A percentile compares a stretch with the other conserved stretches of the same genome.
Conservation (phyloP, 2,888 invertebrate genomes). For the Lymantria dispar region DNA sequence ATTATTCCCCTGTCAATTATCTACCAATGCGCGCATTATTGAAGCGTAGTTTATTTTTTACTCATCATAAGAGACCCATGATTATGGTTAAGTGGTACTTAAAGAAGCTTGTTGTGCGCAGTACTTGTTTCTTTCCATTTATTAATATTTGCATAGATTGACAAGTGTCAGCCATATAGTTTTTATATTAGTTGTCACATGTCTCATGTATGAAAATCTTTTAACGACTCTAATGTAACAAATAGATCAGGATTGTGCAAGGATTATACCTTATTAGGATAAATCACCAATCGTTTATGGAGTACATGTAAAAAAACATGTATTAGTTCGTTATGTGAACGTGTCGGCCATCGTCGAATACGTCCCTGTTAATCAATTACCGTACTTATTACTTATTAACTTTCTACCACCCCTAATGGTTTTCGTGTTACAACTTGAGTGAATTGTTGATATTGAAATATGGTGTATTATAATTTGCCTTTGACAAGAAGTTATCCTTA, state of each 20-base stretch:
- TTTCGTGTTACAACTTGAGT: conserved; percentile 51
- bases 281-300: conserved; percentile 1
- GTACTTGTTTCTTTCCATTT: neutral
- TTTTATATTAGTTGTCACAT: conserved; percentile 3
- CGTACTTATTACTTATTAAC: conserved; percentile 58
- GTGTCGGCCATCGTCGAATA: conserved; percentile 18
- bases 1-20: conserved; percentile 1
- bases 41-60: neutral
- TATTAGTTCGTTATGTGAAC: conserved; percentile 1
- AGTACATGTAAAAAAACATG: conserved; percentile 1
- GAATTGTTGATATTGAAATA: conserved; percentile 44
- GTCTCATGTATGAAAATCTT: conserved; percentile 5
- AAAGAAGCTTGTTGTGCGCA: neutral
- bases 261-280: conserved; percentile 6
- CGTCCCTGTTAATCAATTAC: conserved; percentile 60
- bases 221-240: conserved; percentile 2
- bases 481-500: neutral
- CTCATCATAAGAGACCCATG: neutral
- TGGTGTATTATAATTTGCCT: neutral
- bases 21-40: neutral
- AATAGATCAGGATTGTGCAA: neutral
- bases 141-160: conserved; percentile 5
- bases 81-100: neutral
- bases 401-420: conserved; percentile 65
- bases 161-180: conserved; percentile 2